Evolutionary conservation across 2,888 invertebrate genomes (phyloP).

Genomic region (Sarcophaga carnaria): DNA sequence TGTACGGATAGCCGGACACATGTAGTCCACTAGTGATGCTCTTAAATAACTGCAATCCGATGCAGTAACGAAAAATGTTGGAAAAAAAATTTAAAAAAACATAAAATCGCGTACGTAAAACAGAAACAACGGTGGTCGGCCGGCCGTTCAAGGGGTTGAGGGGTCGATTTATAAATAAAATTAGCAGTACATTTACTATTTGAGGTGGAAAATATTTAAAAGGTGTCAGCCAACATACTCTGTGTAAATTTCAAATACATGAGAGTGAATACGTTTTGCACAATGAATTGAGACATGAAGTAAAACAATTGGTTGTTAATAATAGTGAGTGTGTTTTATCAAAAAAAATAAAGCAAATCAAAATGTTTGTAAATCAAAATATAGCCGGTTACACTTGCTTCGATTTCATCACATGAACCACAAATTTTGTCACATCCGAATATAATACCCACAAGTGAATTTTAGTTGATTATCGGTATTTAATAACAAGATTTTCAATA

Average conservation of each 20-base stretch:
- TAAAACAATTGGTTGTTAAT: background rate
- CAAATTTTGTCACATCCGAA: too few relatives aligned
- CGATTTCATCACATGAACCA: background rate
- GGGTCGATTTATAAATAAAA: slow-evolving; percentile 32
- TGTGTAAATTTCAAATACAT: background rate
- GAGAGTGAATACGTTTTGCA: background rate
- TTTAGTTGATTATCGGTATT: too few relatives aligned
- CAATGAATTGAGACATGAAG: background rate
- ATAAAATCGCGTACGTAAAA: background rate
- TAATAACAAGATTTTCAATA: too few relatives aligned
- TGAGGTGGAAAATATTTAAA: slow-evolving; percentile 19
- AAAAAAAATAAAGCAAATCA: background rate
- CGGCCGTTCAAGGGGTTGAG: background rate
- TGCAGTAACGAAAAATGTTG: slow-evolving; percentile 19
- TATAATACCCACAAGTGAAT: too few relatives aligned
- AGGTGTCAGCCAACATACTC: slow-evolving; percentile 21
- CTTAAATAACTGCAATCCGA: slow-evolving; percentile 34
- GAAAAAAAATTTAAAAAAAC: background rate
- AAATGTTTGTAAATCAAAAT: background rate
- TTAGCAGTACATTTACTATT: slow-evolving; percentile 10
- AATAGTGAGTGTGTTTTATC: background rate
- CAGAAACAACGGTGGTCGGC: slow-evolving; percentile 1
- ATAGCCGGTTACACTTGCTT: background rate
- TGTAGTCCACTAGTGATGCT: slow-evolving; percentile 21
- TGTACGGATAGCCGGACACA: slow-evolving; percentile 25